phyloP scores from a whole-genome alignment of 64 coral and sea anemone genomes.

The Actinia equina region DNA sequence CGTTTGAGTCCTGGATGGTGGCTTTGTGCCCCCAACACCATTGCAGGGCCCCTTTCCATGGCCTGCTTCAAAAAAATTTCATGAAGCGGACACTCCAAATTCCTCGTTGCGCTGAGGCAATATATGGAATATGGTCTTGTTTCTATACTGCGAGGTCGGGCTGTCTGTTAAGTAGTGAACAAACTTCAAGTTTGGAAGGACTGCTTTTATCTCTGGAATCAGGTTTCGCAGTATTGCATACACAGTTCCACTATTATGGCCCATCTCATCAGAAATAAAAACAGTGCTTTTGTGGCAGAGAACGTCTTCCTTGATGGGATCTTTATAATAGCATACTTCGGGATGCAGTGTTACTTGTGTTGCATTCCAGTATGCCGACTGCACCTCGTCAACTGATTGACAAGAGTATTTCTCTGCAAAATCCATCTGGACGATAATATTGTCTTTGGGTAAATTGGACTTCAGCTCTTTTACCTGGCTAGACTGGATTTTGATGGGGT shows the following conservation, averaged over 20 bases:
- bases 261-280: constrained; percentile 50
- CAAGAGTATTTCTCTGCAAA: constrained; percentile 69
- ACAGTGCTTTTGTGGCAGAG: constrained; percentile 37
- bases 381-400: constrained; percentile 45
- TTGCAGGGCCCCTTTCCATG: constrained; percentile 45
- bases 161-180: constrained; percentile 46
- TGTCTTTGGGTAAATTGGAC: neutral
- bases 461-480: constrained; percentile 25
- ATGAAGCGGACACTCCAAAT: constrained; percentile 15
- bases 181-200: constrained; percentile 6
- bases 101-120: constrained; percentile 7
- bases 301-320: neutral
- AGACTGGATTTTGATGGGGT: too few species aligned
- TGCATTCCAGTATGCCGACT: constrained; percentile 57
- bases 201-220: constrained; percentile 11
- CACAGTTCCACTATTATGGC: constrained; percentile 28
- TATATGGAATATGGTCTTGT: constrained; percentile 45
- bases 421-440: constrained; percentile 34
- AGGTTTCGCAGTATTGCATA: constrained; percentile 25
- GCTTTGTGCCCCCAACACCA: neutral
- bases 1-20: too few species aligned
- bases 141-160: constrained; percentile 44
- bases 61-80: constrained; percentile 38
- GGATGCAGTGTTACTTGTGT: constrained; percentile 52
- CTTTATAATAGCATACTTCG: constrained; percentile 25